Base-by-base conservation (phyloP, 2,113 vertebrate species). In the Saguinus midas region DNA sequence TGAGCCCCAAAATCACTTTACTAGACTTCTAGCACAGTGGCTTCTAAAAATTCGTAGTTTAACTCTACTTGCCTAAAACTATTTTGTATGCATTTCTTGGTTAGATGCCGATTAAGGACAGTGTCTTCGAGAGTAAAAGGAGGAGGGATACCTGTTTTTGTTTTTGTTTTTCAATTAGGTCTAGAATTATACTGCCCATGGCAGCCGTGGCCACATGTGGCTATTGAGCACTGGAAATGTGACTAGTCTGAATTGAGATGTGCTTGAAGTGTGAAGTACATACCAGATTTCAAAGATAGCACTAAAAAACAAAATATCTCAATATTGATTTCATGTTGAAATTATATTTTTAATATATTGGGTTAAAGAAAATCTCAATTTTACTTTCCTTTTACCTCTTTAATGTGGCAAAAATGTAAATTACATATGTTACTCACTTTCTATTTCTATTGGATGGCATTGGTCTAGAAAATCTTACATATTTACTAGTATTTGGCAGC, bases 401-500 rank as follows among this genome's bases (percentile, higher is more conserved):
- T 68, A 93, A 83, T 50, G 13, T 61, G 35, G 10, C 40, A 85
- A 66, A 95, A 58, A 23, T 35, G 87, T 94, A 83, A 91, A 72
- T 83, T 84, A 88, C 2, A 6, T 73, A 58, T 57, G n/a, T 43
- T 20, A 45, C 20, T 91, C 32, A 61, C 43, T 64, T 76, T 76
- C 18, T 90, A 61, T 93, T 95, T 88, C 48, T 88, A 0, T 72
- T 37, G 45, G n/a, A 85, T 18, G 40, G 10, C 48, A 52, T 43
- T 72, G 14, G 57, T 82, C 58, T 83, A 70, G 48, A 91, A 87
- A 55, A 57, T 64, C 64, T 45, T 86, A 90, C 1, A 61, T 8
- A 29, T 95, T 94, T 94, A 72, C 6, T 84, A 79, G n/a, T 83
- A 43, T 94, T 88, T 88, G 37, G n/a, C 11, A 91, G 32, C 70